Evolutionary conservation across 1,140 invertebrate species (phyloP), one percentile per base, ranked within the genome.

Genomic region (Achatina immaculata): DNA sequence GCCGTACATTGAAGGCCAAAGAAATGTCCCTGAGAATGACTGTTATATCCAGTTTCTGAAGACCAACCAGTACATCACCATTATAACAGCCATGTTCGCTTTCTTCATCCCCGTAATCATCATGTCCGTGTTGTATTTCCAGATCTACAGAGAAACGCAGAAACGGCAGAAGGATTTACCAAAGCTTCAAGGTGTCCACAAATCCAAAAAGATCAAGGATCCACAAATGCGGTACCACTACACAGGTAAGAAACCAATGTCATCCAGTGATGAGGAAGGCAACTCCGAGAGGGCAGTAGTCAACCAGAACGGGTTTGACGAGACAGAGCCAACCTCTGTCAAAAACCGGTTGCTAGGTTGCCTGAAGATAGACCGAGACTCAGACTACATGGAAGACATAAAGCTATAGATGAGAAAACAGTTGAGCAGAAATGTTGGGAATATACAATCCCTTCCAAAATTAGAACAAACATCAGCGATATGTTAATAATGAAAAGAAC

Each of bases 41-140:
- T 99, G 98, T 91, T 99, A 99, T 91, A 99, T 99, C 86, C 98
- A 99, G 93, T 99, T 99, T 93, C 96, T 99, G 90, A 96, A 98
- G 92, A 98, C 97, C 11, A 99, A 99, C 93, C 96, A 97, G 90
- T 98, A 97, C 91, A 96, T 99, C 88, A 99, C 98, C 78, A 97
- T 99, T 90, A 82, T 89, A 62, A 90, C 88, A 21, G 86, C 88
- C 43, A 95, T 99, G 79, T 96, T 96, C 16, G 98, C 98, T 38
- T 99, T 99, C 93, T 99, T 99, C 92, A 94, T 99, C 83, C 98
- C 98, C 62, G 98, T 99, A 68, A 86, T 86, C 11, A 88, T 92
- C 24, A 91, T 92, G 88, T 86, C 84, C 43, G 79, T 89, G 45
- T 79, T 92, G 7, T 92, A 92, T 84, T 89, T 87, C 77, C 85